Percentiles rank a stretch among this genome's conserved stretches.
phyloP scores from a whole-genome alignment of 2,888 invertebrate genomes.

The Oasisia sp. region DNA sequence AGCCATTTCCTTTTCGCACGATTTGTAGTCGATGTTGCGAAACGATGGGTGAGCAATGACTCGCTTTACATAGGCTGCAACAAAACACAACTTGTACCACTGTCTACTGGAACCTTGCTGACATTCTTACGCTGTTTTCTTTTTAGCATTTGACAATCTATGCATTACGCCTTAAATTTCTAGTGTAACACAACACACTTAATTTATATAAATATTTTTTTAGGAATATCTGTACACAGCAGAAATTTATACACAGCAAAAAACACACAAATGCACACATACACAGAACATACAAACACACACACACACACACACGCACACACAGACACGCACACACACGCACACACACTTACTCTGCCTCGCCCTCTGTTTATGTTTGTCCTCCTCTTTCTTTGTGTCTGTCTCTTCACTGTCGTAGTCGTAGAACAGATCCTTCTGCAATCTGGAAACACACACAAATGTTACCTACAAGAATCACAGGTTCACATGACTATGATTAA shows the following conservation, averaged over 20 bases:
- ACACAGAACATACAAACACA: no score
- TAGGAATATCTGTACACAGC: neutral
- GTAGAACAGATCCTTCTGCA: slow-evolving; percentile 88
- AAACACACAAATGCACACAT: no score
- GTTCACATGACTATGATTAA: no score
- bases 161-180: neutral
- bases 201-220: no score
- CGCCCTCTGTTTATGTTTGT: slow-evolving; percentile 80
- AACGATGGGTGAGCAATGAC: slow-evolving; percentile 98
- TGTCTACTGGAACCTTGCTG: neutral
- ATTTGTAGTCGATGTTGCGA: slow-evolving; percentile 89
- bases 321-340: no score
- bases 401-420: slow-evolving; percentile 77
- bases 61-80: slow-evolving; percentile 72
- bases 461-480: neutral
- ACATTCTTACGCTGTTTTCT: neutral
- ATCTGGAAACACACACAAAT: slow-evolving; percentile 68
- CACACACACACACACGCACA: no score
- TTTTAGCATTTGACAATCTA: neutral
- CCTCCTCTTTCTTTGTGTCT: slow-evolving; percentile 80
- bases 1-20: slow-evolving; percentile 90
- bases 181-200: neutral
- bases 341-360: slow-evolving; percentile 55
- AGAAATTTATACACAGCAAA: neutral
- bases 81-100: neutral